Conservation (phyloP, 2,113 vertebrate genomes). For the Myanophis thanlyinensis region DNA sequence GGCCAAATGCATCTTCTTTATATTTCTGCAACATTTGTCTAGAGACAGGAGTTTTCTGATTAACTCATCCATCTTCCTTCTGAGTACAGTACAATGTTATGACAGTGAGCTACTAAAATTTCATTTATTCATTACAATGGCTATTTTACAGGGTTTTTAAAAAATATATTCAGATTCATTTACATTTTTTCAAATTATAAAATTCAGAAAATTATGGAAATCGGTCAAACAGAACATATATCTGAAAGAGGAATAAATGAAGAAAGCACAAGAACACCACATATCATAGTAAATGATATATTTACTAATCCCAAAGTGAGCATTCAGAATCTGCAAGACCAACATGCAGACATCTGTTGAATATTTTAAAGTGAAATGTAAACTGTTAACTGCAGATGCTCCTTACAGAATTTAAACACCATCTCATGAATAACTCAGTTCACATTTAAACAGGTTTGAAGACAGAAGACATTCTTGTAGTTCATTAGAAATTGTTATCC, state of each 20-base stretch:
- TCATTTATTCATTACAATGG: constrained; percentile 5
- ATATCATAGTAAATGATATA: background rate
- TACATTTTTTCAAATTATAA: constrained; percentile 32
- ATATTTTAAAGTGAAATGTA: background rate
- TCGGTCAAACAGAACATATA: background rate
- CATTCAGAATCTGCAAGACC: background rate
- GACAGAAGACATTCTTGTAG: background rate
- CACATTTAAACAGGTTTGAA: background rate
- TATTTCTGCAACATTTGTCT: constrained; percentile 10
- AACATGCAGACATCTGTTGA: background rate
- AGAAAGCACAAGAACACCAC: background rate
- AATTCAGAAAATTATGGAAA: background rate
- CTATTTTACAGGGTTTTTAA: background rate
- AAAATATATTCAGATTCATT: background rate
- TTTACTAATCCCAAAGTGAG: background rate
- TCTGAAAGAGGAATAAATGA: background rate
- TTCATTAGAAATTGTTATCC: background rate
- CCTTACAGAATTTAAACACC: background rate
- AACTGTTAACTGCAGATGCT: background rate
- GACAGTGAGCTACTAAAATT: background rate
- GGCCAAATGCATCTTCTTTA: constrained; percentile 32
- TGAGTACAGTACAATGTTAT: background rate
- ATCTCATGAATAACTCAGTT: background rate
- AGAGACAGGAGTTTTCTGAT: constrained; percentile 16
- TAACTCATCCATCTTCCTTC: background rate